These are phyloP conservation scores for Lasioglossum vierecki DNA, from an alignment of 2,888 invertebrate species.

Conservation along the genomic window DNA sequence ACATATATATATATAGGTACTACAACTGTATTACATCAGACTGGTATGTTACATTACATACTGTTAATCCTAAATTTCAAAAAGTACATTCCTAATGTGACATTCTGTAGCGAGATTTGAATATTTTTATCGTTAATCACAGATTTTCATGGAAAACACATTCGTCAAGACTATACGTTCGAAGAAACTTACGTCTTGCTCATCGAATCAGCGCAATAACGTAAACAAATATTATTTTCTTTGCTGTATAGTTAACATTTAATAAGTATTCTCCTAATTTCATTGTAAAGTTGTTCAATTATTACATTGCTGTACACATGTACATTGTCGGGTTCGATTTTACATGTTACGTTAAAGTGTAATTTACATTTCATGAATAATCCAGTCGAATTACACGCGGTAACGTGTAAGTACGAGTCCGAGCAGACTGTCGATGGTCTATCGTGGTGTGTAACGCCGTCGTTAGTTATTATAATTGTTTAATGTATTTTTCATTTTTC, in stretches of 20 bases:
- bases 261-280: constrained; percentile 1
- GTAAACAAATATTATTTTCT: constrained; percentile 10
- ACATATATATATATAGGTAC: constrained; percentile 25
- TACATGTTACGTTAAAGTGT: background rate
- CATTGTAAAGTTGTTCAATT: background rate
- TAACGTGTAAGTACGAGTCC: constrained; percentile 43
- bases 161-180: background rate
- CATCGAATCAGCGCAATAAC: background rate
- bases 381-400: constrained; percentile 26
- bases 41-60: constrained; percentile 43
- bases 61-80: constrained; percentile 30
- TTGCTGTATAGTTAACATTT: constrained; percentile 1
- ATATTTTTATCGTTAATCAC: background rate
- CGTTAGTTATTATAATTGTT: constrained; percentile 2
- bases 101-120: background rate
- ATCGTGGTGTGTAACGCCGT: background rate
- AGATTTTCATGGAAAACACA: background rate
- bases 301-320: background rate
- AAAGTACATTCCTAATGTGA: constrained; percentile 4
- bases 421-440: background rate
- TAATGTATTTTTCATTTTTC: constrained; percentile 67
- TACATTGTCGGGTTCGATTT: background rate
- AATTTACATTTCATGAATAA: background rate
- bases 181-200: background rate
- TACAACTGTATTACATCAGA: constrained; percentile 58